Percentiles rank a stretch among this genome's conserved stretches.
Evolutionary conservation across 2,888 invertebrate species (phyloP).

Genomic region (Parasteatoda lunata): DNA sequence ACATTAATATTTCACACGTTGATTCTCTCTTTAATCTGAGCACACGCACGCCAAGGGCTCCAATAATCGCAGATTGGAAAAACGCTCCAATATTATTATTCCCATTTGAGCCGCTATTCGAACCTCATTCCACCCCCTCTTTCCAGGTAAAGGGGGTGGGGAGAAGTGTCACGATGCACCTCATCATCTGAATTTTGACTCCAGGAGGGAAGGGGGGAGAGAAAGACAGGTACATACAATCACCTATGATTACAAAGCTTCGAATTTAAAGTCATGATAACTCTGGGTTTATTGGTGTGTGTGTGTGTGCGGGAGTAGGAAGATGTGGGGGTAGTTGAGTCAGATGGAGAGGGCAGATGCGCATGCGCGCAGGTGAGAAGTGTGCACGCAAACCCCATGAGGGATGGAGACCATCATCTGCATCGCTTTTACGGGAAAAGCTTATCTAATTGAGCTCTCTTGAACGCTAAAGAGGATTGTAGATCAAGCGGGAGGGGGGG

Average conservation of each 20-base stretch:
- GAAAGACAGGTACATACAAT: slow-evolving; percentile 5
- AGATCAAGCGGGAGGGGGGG: neutral
- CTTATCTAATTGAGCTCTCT: slow-evolving; percentile 45
- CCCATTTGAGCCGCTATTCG: slow-evolving; percentile 43
- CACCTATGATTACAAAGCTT: slow-evolving; percentile 47
- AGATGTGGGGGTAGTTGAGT: slow-evolving; percentile 31
- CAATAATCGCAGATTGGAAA: slow-evolving; percentile 46
- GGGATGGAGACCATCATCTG: slow-evolving; percentile 55
- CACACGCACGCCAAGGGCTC: slow-evolving; percentile 14
- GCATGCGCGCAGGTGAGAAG: slow-evolving; percentile 61
- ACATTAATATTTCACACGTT: slow-evolving; percentile 63
- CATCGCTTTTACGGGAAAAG: neutral
- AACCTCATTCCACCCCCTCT: slow-evolving; percentile 8
- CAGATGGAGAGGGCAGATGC: slow-evolving; percentile 57
- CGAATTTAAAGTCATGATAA: neutral
- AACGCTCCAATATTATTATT: slow-evolving; percentile 39
- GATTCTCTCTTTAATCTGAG: slow-evolving; percentile 55
- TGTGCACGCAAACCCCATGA: slow-evolving; percentile 52
- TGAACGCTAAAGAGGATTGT: neutral
- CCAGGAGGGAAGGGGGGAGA: neutral
- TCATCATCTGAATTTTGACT: neutral
- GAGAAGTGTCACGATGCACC: neutral
- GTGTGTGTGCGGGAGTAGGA: neutral
- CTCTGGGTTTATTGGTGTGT: slow-evolving; percentile 37
- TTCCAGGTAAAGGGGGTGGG: slow-evolving; percentile 5